Conservation (phyloP, 2,113 vertebrate genomes). For the Myiopsitta monachus region DNA sequence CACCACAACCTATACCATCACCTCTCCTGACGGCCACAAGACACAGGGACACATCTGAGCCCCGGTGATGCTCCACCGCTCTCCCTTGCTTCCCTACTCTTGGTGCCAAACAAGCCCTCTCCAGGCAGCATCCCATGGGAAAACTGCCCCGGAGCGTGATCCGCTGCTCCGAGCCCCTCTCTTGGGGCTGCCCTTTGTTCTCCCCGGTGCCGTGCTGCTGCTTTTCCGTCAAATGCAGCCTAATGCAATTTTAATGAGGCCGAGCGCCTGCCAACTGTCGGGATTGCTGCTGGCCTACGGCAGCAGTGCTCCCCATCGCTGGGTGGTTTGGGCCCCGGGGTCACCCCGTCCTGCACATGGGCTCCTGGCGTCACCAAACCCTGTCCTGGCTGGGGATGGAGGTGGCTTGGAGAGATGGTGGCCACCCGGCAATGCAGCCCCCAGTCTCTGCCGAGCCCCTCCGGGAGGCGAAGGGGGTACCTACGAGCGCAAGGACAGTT, state of each 20-base stretch:
- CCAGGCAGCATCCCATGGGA: background rate
- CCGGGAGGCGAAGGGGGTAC: fast-evolving
- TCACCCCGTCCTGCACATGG: background rate
- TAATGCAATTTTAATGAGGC: conserved; percentile 65
- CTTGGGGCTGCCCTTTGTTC: conserved; percentile 26
- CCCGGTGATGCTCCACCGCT: fast-evolving
- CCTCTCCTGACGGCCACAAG: background rate
- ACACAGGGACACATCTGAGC: fast-evolving
- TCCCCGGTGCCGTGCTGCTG: background rate
- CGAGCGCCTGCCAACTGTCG: conserved; percentile 11
- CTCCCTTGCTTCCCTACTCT: fast-evolving
- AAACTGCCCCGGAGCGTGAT: fast-evolving
- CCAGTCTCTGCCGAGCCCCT: background rate
- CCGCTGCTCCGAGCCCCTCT: background rate
- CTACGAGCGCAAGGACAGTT: fast-evolving
- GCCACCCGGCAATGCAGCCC: background rate
- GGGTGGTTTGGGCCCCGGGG: background rate
- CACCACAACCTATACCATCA: fast-evolving
- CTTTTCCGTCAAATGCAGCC: background rate
- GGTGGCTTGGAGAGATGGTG: background rate
- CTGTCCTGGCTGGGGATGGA: fast-evolving
- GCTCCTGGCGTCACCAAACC: background rate
- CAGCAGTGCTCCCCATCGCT: fast-evolving
- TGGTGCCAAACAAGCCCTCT: background rate
- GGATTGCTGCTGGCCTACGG: background rate